phyloP scores from a whole-genome alignment of 2,797 vertebrate species.

The Glossophaga mutica region DNA sequence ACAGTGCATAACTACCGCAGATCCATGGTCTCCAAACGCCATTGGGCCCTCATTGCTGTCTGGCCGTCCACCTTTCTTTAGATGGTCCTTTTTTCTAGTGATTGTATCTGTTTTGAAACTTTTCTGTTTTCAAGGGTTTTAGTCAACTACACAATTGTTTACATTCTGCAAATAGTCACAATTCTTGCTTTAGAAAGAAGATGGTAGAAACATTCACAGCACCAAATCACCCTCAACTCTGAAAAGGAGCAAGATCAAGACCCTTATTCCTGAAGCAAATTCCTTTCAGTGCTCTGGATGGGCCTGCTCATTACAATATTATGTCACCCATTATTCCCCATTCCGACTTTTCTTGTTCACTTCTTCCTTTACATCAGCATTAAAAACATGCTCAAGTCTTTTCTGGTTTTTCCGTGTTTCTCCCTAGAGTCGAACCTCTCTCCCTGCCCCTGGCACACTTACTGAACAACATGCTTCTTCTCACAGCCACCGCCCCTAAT shows the following conservation, averaged over 20 bases:
- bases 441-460: not conserved
- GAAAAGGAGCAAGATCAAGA: not conserved
- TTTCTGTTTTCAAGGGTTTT: not conserved
- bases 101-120: not conserved
- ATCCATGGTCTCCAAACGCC: not conserved
- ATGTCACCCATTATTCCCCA: not conserved
- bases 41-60: fast-evolving
- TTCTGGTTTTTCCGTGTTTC: not conserved
- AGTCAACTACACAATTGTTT: not conserved
- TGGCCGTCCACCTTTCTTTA: not conserved
- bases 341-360: not conserved
- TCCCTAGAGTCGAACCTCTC: not conserved
- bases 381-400: not conserved
- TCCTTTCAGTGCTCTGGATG: not conserved
- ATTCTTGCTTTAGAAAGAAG: not conserved
- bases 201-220: not conserved
- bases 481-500: not conserved
- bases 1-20: not conserved
- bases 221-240: not conserved
- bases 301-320: not conserved
- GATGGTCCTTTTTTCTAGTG: not conserved
- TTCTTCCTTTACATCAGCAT: not conserved
- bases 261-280: not conserved
- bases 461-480: not conserved
- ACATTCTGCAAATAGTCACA: not conserved